Percentiles rank a stretch among this genome's conserved stretches.
Evolutionary conservation across 2,888 invertebrate genomes (phyloP).

Genomic region (Argyresthia goedartella): DNA sequence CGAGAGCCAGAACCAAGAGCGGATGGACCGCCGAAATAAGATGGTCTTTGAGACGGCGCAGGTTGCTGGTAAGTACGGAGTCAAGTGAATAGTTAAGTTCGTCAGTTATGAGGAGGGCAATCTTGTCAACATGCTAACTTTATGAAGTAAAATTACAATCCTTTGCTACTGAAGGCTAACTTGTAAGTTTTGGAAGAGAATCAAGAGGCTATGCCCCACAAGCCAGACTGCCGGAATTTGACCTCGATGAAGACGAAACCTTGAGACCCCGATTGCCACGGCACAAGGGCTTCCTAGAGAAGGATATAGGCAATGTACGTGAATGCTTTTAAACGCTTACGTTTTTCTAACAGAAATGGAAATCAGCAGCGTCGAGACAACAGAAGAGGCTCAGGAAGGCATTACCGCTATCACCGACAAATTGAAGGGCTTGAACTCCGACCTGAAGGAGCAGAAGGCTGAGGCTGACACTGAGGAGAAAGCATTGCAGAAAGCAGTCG

Average conservation of each 20-base stretch:
- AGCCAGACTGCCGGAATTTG: too few species aligned
- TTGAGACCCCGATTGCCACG: too few species aligned
- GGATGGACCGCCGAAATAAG: conserved; percentile 46
- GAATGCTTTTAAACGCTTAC: background rate
- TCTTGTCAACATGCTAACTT: too few species aligned
- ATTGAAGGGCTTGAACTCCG: conserved; percentile 34
- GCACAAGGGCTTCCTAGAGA: too few species aligned
- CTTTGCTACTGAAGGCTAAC: too few species aligned
- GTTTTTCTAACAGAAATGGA: conserved; percentile 28
- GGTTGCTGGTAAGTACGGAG: conserved; percentile 32
- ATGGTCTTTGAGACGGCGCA: conserved; percentile 48
- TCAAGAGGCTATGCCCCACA: too few species aligned
- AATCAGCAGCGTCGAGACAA: conserved; percentile 18
- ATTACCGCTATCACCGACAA: conserved; percentile 33
- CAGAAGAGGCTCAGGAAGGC: conserved; percentile 42
- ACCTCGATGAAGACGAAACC: too few species aligned
- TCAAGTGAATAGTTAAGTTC: too few species aligned
- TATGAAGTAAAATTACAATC: too few species aligned
- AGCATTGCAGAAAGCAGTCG: conserved; percentile 42
- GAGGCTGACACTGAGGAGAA: conserved; percentile 49
- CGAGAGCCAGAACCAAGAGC: conserved; percentile 61
- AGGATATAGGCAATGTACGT: too few species aligned
- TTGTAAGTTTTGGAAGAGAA: too few species aligned
- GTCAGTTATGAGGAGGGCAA: too few species aligned
- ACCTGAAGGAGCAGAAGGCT: conserved; percentile 37